Evolutionary conservation across 1,140 invertebrate species (phyloP).

Genomic region (Varroa destructor): DNA sequence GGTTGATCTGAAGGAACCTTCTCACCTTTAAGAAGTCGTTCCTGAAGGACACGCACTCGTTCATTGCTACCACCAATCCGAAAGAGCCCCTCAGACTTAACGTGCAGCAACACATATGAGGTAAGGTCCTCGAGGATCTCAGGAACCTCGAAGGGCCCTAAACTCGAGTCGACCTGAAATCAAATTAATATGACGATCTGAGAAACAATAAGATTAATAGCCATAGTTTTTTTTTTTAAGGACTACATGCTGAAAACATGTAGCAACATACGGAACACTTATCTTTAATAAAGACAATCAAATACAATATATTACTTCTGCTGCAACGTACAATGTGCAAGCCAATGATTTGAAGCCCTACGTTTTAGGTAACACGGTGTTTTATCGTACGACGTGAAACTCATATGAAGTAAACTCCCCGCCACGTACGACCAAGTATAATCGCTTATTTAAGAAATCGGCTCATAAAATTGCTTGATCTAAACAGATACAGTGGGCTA

Average conservation of each 20-base stretch:
- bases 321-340: background rate
- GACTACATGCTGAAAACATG: background rate
- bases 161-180: background rate
- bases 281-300: background rate
- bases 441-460: no score
- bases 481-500: no score
- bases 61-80: constrained; percentile 10
- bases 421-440: no score
- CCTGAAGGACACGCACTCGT: constrained; percentile 4
- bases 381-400: no score
- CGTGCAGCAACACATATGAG: background rate
- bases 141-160: background rate
- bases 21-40: constrained; percentile 8
- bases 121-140: constrained; percentile 15
- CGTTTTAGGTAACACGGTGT: background rate
- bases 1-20: constrained; percentile 4
- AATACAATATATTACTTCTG: background rate
- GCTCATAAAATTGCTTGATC: no score
- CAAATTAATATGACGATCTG: background rate
- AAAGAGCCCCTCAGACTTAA: constrained; percentile 14
- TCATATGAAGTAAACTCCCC: no score
- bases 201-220: background rate
- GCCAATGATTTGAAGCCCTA: background rate
- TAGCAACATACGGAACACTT: background rate
- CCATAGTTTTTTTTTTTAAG: background rate